Conservation (phyloP, 2,888 invertebrate genomes). For the Xanthorhoe designata region DNA sequence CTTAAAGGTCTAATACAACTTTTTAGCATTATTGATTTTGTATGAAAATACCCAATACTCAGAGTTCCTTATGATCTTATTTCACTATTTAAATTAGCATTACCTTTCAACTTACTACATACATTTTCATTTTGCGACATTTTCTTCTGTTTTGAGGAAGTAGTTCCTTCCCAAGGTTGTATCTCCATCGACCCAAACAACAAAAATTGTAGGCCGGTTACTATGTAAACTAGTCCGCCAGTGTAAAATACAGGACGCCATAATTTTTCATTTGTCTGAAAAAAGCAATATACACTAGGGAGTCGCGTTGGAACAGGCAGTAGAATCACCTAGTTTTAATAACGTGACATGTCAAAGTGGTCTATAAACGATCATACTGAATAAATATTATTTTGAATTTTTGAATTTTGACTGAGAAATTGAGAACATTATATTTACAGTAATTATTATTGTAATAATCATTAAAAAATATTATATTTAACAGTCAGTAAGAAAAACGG, state of each 20-base stretch:
- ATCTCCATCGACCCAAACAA: conserved; percentile 87
- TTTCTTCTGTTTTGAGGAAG: neutral
- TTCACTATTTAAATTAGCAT: neutral
- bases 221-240: conserved; percentile 86
- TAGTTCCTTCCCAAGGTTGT: conserved; percentile 59
- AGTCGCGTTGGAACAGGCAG: too few species aligned
- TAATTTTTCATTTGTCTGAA: conserved; percentile 86
- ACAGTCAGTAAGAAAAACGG: too few species aligned
- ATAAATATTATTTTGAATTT: too few species aligned
- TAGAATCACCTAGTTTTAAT: too few species aligned
- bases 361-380: too few species aligned
- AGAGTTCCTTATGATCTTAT: too few species aligned
- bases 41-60: too few species aligned
- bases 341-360: too few species aligned
- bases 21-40: neutral
- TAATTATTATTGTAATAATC: too few species aligned
- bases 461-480: too few species aligned
- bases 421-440: too few species aligned
- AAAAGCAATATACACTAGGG: conserved; percentile 38
- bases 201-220: conserved; percentile 86
- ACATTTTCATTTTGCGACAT: conserved; percentile 5
- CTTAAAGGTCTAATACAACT: neutral
- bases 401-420: too few species aligned
- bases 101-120: neutral
- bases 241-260: conserved; percentile 88